Percentiles rank a stretch among this genome's conserved stretches.
Evolutionary conservation across 2,113 vertebrate genomes (phyloP).

Genomic region (Baryphthengus martii): DNA sequence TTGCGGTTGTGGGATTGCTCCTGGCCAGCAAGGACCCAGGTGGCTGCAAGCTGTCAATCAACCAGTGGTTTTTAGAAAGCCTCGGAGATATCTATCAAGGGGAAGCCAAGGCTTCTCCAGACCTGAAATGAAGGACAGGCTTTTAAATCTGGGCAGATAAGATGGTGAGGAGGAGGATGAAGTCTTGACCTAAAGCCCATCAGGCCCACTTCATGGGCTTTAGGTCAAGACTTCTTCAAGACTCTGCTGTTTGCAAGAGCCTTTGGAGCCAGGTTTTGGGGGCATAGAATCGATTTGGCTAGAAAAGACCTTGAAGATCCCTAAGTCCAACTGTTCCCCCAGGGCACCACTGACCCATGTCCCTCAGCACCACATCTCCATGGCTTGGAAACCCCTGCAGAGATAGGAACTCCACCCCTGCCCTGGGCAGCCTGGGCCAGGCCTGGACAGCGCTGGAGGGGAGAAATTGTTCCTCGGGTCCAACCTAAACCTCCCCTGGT

Average conservation of each 20-base stretch:
- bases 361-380: not conserved
- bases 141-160: not conserved
- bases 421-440: not conserved
- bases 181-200: not conserved
- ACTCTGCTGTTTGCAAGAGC: not conserved
- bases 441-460: too few species aligned
- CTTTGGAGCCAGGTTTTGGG: not conserved
- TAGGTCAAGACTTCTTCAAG: too few species aligned
- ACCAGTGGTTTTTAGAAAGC: not conserved
- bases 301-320: not conserved
- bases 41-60: constrained; percentile 35
- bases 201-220: not conserved
- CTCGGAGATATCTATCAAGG: not conserved
- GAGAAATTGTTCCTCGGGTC: too few species aligned
- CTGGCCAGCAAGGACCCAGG: not conserved
- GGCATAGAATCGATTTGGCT: not conserved
- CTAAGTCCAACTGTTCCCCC: not conserved
- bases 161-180: not conserved
- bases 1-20: not conserved
- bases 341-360: not conserved
- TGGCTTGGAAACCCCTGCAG: not conserved
- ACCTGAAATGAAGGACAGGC: not conserved
- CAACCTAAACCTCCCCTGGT: too few species aligned
- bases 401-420: not conserved
- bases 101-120: not conserved